Conservation (phyloP, 2,113 vertebrate species). For the Papio anubis region DNA sequence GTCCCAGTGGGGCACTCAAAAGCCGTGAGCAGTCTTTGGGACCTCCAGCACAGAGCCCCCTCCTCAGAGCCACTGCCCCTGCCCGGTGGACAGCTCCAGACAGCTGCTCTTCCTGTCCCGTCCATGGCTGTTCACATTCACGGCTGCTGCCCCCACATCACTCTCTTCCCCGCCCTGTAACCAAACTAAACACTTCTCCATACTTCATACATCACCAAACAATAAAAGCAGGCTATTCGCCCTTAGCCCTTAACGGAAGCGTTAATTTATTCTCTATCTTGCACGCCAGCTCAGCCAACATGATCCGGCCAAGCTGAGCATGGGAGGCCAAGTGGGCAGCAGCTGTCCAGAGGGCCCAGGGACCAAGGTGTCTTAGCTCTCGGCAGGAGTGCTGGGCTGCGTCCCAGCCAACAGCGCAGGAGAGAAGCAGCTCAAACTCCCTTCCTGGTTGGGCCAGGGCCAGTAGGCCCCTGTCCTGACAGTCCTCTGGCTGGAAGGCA, state of each 20-base stretch:
- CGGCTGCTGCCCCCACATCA: too few species aligned
- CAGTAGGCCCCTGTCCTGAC: background rate
- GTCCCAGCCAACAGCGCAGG: background rate
- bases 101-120: too few species aligned
- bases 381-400: background rate
- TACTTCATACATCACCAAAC: background rate
- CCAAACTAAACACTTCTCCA: background rate
- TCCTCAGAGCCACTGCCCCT: rapidly evolving
- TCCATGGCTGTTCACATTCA: rapidly evolving
- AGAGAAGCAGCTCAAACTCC: background rate
- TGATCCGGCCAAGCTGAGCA: background rate
- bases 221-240: background rate
- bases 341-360: background rate
- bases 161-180: background rate
- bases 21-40: rapidly evolving
- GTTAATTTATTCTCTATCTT: background rate
- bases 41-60: rapidly evolving
- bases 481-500: background rate
- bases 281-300: background rate
- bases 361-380: background rate
- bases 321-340: background rate
- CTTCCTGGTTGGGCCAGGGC: background rate
- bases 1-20: background rate
- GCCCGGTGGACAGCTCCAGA: background rate
- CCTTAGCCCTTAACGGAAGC: background rate